These are phyloP conservation scores for Clamator glandarius DNA, from an alignment of 2,797 vertebrate species.

Conservation along the genomic window DNA sequence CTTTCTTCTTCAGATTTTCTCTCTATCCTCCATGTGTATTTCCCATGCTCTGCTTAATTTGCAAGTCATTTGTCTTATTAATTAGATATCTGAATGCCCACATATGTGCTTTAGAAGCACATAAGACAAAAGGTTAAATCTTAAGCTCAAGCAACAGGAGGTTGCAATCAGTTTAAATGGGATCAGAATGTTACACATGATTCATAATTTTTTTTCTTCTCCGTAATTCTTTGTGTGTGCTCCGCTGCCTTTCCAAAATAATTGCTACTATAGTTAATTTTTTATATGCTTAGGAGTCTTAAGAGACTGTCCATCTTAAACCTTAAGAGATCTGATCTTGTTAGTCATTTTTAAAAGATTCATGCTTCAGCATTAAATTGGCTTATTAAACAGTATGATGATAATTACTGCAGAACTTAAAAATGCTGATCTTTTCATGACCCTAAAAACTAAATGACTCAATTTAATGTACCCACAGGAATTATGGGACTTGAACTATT, in stretches of 20 bases:
- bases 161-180: neutral
- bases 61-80: neutral
- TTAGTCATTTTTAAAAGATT: slow-evolving; percentile 22
- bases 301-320: neutral
- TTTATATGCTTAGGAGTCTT: neutral
- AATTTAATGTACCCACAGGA: neutral
- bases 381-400: slow-evolving; percentile 21
- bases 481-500: neutral
- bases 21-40: neutral
- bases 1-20: neutral
- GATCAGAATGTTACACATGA: neutral
- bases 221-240: neutral
- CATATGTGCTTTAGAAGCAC: neutral
- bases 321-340: neutral
- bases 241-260: neutral
- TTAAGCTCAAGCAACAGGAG: slow-evolving; percentile 19
- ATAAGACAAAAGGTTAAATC: neutral
- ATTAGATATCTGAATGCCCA: neutral
- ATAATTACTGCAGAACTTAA: slow-evolving; percentile 3
- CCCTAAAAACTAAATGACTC: neutral
- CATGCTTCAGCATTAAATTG: neutral
- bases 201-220: neutral
- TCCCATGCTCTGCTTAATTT: neutral
- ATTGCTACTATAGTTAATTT: neutral
- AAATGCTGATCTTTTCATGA: neutral